Evolutionary conservation across 2,888 invertebrate genomes (phyloP).

Genomic region (Hydriomena furcata): DNA sequence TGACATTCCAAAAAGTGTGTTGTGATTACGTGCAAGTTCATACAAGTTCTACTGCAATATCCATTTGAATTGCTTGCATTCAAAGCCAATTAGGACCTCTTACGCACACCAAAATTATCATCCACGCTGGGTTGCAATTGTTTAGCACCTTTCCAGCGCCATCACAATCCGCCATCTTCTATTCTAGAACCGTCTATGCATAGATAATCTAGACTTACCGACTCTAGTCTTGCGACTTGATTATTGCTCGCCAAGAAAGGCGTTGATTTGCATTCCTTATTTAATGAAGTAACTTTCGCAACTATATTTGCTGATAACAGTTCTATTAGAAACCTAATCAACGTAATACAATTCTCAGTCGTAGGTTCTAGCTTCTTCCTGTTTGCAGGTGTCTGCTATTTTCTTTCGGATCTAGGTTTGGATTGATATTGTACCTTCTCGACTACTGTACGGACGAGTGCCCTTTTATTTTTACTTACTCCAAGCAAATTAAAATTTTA

Average conservation of each 20-base stretch:
- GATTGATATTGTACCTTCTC: too few relatives aligned
- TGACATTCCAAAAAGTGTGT: too few relatives aligned
- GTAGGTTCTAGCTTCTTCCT: slow-evolving; percentile 8
- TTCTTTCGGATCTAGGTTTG: too few relatives aligned
- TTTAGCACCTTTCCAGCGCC: slow-evolving; percentile 22
- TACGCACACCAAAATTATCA: slow-evolving; percentile 51
- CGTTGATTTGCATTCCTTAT: slow-evolving; percentile 31
- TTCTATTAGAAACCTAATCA: slow-evolving; percentile 26
- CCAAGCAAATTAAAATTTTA: neutral
- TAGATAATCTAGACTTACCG: slow-evolving; percentile 17
- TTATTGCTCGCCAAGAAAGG: slow-evolving; percentile 29
- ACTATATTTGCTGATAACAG: slow-evolving; percentile 26
- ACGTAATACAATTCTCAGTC: slow-evolving; percentile 16
- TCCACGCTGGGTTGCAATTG: slow-evolving; percentile 32
- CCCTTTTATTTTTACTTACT: too few relatives aligned
- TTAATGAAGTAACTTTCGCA: slow-evolving; percentile 30
- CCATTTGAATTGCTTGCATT: slow-evolving; percentile 29
- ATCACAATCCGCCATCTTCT: slow-evolving; percentile 9
- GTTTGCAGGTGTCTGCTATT: slow-evolving; percentile 1
- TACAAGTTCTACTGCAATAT: slow-evolving; percentile 13
- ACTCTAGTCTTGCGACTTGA: slow-evolving; percentile 13
- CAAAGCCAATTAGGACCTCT: slow-evolving; percentile 50
- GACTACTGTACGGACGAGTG: too few relatives aligned
- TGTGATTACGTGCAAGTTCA: too few relatives aligned
- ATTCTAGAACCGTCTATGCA: slow-evolving; percentile 24